A percentile compares a stretch with the other conserved stretches of the same genome.
These are phyloP conservation scores for Mongoloraphidia duomilia DNA, from an alignment of 2,888 invertebrate genomes.

Conservation along the genomic window DNA sequence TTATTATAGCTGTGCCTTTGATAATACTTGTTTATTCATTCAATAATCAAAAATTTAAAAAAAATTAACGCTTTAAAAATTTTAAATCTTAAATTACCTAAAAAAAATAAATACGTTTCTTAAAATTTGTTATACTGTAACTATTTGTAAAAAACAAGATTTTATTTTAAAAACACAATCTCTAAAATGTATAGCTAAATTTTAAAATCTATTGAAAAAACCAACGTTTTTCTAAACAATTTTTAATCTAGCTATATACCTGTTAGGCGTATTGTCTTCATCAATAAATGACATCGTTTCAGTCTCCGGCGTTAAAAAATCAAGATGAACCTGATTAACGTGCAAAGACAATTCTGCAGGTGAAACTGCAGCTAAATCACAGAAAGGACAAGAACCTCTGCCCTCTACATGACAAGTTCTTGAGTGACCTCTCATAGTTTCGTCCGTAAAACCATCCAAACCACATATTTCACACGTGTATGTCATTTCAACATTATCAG, in stretches of 20 bases:
- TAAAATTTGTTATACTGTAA: neutral
- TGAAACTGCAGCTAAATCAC: conserved; percentile 58
- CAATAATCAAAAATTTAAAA: too few species aligned
- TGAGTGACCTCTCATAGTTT: conserved; percentile 66
- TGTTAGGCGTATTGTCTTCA: conserved; percentile 42
- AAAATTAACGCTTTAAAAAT: too few species aligned
- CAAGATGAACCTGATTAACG: conserved; percentile 72
- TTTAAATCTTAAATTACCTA: too few species aligned
- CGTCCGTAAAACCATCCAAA: conserved; percentile 64
- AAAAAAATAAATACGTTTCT: too few species aligned
- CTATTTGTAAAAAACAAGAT: neutral
- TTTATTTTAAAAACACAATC: conserved; percentile 1
- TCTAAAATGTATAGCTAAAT: conserved; percentile 1
- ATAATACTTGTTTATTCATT: too few species aligned
- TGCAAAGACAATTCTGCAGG: conserved; percentile 63
- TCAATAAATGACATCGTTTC: conserved; percentile 67
- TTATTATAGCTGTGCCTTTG: too few species aligned
- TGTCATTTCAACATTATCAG: conserved; percentile 39
- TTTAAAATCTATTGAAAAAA: neutral
- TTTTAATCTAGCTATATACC: conserved; percentile 22
- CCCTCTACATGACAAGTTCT: conserved; percentile 65
- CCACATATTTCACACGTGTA: conserved; percentile 75
- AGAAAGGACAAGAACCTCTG: conserved; percentile 67
- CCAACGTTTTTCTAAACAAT: neutral
- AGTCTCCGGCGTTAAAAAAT: conserved; percentile 65